Evolutionary conservation across 2,113 vertebrate genomes (phyloP).

Genomic region (Copsychus sechellarum): DNA sequence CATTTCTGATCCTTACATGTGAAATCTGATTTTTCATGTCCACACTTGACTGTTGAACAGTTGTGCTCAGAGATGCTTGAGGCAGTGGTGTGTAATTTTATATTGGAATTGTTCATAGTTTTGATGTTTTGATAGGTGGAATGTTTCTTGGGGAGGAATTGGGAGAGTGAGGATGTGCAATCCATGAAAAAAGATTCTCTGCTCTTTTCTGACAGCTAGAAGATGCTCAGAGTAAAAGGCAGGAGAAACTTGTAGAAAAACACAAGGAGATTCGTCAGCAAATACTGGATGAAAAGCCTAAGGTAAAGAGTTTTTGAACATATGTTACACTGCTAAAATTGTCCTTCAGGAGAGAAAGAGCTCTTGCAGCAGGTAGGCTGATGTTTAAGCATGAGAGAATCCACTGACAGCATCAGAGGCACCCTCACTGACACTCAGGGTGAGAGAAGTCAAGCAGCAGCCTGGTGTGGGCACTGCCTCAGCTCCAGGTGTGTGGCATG

Average conservation of each 20-base stretch:
- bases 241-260: constrained; percentile 91
- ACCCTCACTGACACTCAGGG: not conserved
- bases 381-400: not conserved
- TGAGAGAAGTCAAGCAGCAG: not conserved
- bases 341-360: not conserved
- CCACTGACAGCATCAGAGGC: not conserved
- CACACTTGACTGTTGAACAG: not conserved
- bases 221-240: constrained; percentile 93
- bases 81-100: not conserved
- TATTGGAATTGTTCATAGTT: not conserved
- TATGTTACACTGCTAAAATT: not conserved
- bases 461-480: not conserved
- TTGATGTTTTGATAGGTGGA: not conserved
- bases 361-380: constrained; percentile 11
- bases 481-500: not conserved
- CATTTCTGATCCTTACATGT: not conserved
- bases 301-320: constrained; percentile 79
- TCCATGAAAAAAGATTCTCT: not conserved
- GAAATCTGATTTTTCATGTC: not conserved
- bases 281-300: constrained; percentile 94
- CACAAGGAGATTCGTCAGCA: constrained; percentile 97
- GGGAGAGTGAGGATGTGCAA: not conserved
- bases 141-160: not conserved
- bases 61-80: not conserved
- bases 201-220: constrained; percentile 82